A percentile compares a stretch with the other conserved stretches of the same genome.
These are phyloP conservation scores for Cenopis cana DNA, from an alignment of 2,888 invertebrate species.

Conservation along the genomic window DNA sequence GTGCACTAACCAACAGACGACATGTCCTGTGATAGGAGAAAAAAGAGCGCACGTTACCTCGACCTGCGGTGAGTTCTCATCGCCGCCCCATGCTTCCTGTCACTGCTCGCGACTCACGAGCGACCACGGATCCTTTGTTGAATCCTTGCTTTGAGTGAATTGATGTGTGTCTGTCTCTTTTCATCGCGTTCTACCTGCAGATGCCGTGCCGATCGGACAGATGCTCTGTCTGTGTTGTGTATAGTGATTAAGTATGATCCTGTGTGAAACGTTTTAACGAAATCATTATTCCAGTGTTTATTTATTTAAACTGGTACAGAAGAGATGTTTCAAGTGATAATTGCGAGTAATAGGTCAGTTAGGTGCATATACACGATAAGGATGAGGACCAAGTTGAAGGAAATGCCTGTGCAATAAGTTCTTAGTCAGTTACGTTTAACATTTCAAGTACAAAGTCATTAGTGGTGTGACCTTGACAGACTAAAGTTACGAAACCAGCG, in stretches of 20 bases:
- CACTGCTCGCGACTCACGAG: conserved; percentile 53
- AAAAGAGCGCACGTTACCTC: conserved; percentile 81
- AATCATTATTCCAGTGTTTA: conserved; percentile 48
- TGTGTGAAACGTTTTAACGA: conserved; percentile 44
- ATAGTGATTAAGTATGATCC: conserved; percentile 49
- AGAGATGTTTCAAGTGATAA: conserved; percentile 53
- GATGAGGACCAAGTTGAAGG: conserved; percentile 51
- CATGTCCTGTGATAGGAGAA: conserved; percentile 84
- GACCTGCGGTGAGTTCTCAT: conserved; percentile 82
- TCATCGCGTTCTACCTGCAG: conserved; percentile 69
- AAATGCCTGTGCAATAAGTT: conserved; percentile 55
- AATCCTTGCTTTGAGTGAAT: conserved; percentile 69
- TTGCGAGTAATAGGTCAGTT: conserved; percentile 53
- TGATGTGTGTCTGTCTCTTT: conserved; percentile 77
- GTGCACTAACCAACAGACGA: conserved; percentile 73
- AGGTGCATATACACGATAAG: conserved; percentile 47
- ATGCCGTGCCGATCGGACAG: conserved; percentile 63
- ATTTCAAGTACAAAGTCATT: conserved; percentile 76
- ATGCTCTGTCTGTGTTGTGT: conserved; percentile 65
- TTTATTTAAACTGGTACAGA: conserved; percentile 46
- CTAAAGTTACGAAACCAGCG: conserved; percentile 70
- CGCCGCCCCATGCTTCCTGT: conserved; percentile 71
- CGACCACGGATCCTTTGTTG: conserved; percentile 75
- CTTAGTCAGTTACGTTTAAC: conserved; percentile 57
- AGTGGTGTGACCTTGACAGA: conserved; percentile 74